These are phyloP conservation scores for Philopedon plagiatum DNA, from an alignment of 2,888 invertebrate species.

Conservation along the genomic window DNA sequence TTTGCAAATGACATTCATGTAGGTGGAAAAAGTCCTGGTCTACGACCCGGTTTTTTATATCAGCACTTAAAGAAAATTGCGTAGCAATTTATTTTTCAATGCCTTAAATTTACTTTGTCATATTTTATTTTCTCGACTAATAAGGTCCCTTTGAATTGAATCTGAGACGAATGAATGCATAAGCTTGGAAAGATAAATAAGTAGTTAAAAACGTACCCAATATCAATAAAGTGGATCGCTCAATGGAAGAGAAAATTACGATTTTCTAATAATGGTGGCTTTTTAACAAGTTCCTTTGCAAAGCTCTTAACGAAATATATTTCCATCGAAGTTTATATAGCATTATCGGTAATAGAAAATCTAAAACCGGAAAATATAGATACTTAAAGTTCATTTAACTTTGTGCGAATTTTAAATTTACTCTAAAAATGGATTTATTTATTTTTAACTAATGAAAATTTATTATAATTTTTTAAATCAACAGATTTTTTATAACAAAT, in stretches of 20 bases:
- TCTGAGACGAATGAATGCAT: slow-evolving; percentile 27
- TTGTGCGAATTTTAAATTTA: not conserved
- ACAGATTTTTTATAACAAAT: no score
- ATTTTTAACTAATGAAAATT: no score
- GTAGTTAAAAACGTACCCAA: slow-evolving; percentile 43
- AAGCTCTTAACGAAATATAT: slow-evolving; percentile 42
- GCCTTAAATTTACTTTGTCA: not conserved
- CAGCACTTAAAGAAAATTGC: no score
- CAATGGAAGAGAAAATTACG: slow-evolving; percentile 47
- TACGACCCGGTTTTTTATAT: no score
- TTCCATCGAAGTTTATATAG: slow-evolving; percentile 38
- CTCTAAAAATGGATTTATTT: not conserved
- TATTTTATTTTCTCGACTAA: slow-evolving; percentile 4
- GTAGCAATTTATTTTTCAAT: not conserved
- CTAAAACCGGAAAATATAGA: slow-evolving; percentile 22
- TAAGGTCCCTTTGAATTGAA: slow-evolving; percentile 21
- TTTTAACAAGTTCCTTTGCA: slow-evolving; percentile 46
- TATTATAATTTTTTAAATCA: no score
- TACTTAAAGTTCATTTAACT: slow-evolving; percentile 9
- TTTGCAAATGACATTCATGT: no score
- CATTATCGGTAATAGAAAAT: slow-evolving; percentile 49
- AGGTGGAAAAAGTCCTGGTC: no score
- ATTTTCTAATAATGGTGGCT: slow-evolving; percentile 47
- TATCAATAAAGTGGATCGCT: slow-evolving; percentile 41
- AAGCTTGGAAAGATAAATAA: slow-evolving; percentile 44